A percentile compares a stretch with the other conserved stretches of the same genome.
These are phyloP conservation scores for Ardeotis arabs DNA, from an alignment of 2,113 vertebrate species.

Conservation along the genomic window DNA sequence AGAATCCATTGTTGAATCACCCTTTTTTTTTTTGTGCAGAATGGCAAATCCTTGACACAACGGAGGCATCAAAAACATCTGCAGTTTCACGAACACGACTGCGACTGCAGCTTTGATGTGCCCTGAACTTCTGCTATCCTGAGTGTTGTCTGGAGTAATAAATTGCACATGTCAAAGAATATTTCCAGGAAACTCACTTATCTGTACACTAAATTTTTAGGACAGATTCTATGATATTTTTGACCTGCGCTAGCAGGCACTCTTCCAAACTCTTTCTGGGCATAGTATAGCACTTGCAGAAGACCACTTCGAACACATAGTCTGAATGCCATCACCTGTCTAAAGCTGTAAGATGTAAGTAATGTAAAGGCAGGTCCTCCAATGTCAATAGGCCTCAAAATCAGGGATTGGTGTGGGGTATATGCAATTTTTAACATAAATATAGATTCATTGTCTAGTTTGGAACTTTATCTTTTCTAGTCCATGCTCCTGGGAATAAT, in stretches of 20 bases:
- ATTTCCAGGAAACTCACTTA: not conserved
- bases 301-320: not conserved
- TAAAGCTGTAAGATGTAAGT: not conserved
- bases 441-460: not conserved
- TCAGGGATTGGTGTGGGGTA: not conserved
- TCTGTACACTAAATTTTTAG: not conserved
- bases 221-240: not conserved
- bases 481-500: not conserved
- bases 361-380: not conserved
- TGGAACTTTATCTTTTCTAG: not conserved
- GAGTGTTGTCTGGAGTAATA: not conserved
- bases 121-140: not conserved
- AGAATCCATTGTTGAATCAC: not conserved
- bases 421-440: not conserved
- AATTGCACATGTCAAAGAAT: not conserved
- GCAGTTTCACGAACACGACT: not conserved
- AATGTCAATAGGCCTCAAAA: not conserved
- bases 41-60: not conserved
- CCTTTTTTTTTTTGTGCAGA: not conserved
- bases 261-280: not conserved
- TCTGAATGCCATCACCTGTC: not conserved
- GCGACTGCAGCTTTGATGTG: not conserved
- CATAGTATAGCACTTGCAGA: not conserved
- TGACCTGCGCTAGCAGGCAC: not conserved
- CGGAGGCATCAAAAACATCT: not conserved